Evolutionary conservation across 2,797 vertebrate genomes (phyloP).

Genomic region (Garrulus glandarius): DNA sequence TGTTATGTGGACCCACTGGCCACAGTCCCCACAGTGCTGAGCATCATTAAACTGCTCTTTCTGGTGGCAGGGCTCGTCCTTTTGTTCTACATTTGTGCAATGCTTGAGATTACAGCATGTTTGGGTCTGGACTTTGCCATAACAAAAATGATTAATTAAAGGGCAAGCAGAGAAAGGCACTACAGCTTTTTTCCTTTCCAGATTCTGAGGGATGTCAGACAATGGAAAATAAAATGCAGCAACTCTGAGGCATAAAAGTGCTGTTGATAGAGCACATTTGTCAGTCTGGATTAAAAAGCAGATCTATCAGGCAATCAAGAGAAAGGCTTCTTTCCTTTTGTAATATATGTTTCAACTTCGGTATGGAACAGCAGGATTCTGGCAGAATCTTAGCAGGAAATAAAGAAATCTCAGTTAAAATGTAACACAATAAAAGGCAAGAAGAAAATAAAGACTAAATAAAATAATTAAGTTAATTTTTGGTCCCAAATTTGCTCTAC

Average conservation of each 20-base stretch:
- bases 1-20: background rate
- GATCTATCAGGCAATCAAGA: background rate
- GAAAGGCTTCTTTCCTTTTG: background rate
- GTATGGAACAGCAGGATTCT: background rate
- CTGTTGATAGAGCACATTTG: background rate
- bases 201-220: background rate
- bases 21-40: background rate
- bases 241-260: background rate
- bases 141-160: background rate
- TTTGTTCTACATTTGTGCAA: background rate
- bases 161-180: background rate
- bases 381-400: constrained; percentile 38
- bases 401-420: constrained; percentile 49
- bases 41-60: background rate
- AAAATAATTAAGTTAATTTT: constrained; percentile 25
- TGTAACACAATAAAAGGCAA: constrained; percentile 37
- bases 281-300: background rate
- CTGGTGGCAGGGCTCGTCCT: background rate
- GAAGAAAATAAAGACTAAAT: constrained; percentile 31
- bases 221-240: background rate
- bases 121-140: background rate
- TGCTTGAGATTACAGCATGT: background rate
- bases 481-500: constrained; percentile 1
- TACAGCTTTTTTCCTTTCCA: background rate
- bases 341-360: background rate